These are phyloP conservation scores for Caenorhabditis sp. DNA, from an alignment of 2,888 invertebrate species.

Conservation along the genomic window DNA sequence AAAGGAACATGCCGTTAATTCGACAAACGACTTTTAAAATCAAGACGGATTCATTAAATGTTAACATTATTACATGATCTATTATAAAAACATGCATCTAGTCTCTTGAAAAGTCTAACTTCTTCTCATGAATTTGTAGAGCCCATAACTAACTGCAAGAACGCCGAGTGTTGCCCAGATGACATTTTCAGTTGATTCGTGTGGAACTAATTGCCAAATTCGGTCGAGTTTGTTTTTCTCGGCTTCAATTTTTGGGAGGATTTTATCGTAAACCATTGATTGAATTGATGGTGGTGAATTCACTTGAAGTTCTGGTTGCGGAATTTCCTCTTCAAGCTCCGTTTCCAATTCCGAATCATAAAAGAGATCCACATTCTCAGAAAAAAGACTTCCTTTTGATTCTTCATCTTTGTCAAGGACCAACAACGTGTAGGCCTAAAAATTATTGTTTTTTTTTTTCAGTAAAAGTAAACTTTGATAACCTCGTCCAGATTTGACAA, in stretches of 20 bases:
- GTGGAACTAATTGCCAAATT: background rate
- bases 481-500: slow-evolving; percentile 23
- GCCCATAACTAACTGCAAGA: background rate
- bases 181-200: slow-evolving; percentile 1
- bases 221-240: background rate
- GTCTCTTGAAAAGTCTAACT: background rate
- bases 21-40: background rate
- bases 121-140: background rate
- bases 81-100: slow-evolving; percentile 9
- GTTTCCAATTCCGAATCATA: slow-evolving; percentile 15
- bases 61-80: slow-evolving; percentile 4
- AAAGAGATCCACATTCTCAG: background rate
- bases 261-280: background rate
- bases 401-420: slow-evolving; percentile 14
- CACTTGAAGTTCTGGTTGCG: background rate
- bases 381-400: slow-evolving; percentile 18
- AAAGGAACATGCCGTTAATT: slow-evolving; percentile 49
- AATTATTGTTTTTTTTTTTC: slow-evolving; percentile 2
- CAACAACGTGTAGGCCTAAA: slow-evolving; percentile 11
- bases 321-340: slow-evolving; percentile 8
- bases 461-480: background rate
- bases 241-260: background rate
- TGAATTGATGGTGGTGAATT: background rate
- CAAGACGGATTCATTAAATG: background rate
- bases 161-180: slow-evolving; percentile 3